A percentile compares a stretch with the other conserved stretches of the same genome.
Conservation (phyloP, 1,140 invertebrate species). For the Papilio glaucus region DNA sequence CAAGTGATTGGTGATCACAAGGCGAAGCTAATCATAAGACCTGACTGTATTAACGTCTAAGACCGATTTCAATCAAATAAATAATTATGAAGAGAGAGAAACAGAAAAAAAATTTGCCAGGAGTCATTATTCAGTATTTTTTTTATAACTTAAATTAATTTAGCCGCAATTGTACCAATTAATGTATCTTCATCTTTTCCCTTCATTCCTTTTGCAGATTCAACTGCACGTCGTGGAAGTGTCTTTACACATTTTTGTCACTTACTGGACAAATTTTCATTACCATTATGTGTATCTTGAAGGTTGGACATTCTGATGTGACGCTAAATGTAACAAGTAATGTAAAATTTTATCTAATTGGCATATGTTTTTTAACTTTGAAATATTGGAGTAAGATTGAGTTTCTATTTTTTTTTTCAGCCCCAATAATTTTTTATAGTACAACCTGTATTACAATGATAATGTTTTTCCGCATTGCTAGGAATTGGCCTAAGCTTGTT, state of each 20-base stretch:
- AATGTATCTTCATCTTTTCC: too few relatives aligned
- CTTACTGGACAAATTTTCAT: slow-evolving; percentile 65
- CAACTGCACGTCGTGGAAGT: slow-evolving; percentile 60
- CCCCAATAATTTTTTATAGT: slow-evolving; percentile 65
- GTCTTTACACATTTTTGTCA: slow-evolving; percentile 57
- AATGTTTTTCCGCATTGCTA: slow-evolving; percentile 59
- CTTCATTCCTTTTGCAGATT: slow-evolving; percentile 55
- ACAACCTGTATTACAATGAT: slow-evolving; percentile 63
- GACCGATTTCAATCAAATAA: too few relatives aligned
- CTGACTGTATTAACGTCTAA: too few relatives aligned
- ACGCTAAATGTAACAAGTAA: slow-evolving; percentile 65
- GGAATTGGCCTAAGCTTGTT: slow-evolving; percentile 57
- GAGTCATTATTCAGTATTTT: too few relatives aligned
- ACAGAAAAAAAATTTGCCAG: too few relatives aligned
- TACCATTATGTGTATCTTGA: slow-evolving; percentile 61
- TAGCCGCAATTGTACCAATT: too few relatives aligned
- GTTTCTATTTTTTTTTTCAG: slow-evolving; percentile 49
- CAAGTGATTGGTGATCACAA: too few relatives aligned
- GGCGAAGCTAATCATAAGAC: too few relatives aligned
- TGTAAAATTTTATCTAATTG: neutral
- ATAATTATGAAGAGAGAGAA: too few relatives aligned
- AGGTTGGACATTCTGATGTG: slow-evolving; percentile 47
- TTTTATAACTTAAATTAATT: too few relatives aligned
- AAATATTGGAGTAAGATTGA: too few relatives aligned
- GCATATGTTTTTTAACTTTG: slow-evolving; percentile 22